Evolutionary conservation across 2,797 vertebrate species (phyloP).

Genomic region (Hydrocynus forskahlii): DNA sequence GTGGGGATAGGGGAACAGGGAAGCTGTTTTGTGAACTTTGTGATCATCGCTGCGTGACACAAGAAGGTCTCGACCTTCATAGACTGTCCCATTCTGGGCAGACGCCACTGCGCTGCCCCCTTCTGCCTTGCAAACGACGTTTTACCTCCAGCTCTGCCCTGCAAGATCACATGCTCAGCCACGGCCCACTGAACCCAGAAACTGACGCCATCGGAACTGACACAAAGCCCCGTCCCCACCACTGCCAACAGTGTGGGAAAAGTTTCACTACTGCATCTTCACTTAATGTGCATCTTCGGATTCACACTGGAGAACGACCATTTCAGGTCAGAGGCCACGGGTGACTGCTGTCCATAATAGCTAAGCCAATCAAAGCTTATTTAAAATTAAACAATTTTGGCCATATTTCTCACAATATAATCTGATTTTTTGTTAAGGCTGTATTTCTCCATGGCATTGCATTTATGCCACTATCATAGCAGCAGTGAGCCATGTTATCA

Average conservation of each 20-base stretch:
- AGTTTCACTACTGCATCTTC: conserved; percentile 50
- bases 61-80: conserved; percentile 79
- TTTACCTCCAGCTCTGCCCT: conserved; percentile 42
- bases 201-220: neutral
- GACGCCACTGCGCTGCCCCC: conserved; percentile 44
- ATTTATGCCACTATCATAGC: no score
- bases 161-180: conserved; percentile 44
- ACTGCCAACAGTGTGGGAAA: conserved; percentile 45
- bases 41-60: conserved; percentile 77
- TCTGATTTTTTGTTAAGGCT: no score
- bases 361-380: neutral
- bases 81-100: conserved; percentile 62
- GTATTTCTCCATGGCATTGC: no score
- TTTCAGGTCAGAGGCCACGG: conserved; percentile 36
- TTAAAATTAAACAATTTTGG: no score
- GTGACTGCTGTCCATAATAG: no score
- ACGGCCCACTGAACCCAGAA: conserved; percentile 27
- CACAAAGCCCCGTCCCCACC: conserved; percentile 42
- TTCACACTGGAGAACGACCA: conserved; percentile 55
- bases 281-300: conserved; percentile 51
- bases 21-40: conserved; percentile 80
- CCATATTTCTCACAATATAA: no score
- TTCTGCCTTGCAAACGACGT: conserved; percentile 34
- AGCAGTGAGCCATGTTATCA: no score
- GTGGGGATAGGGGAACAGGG: neutral